Conservation (phyloP, 2,888 invertebrate genomes). For the Drosophila eohydei region DNA sequence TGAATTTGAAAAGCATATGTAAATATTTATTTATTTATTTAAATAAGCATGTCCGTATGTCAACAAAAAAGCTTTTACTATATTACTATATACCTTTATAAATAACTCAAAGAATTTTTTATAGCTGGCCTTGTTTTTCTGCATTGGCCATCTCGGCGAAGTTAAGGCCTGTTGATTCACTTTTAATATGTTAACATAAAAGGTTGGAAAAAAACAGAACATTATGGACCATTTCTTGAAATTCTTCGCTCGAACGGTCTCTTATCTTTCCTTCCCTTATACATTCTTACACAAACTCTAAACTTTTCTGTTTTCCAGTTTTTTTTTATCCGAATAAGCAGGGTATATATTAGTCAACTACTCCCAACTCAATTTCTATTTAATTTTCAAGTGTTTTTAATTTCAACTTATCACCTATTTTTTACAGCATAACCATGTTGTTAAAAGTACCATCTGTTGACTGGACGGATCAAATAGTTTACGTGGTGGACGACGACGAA, state of each 20-base stretch:
- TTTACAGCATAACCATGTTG: conserved; percentile 75
- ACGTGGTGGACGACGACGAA: conserved; percentile 82
- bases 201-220: not conserved
- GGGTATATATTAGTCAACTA: not conserved
- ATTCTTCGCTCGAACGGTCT: not conserved
- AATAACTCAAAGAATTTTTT: not conserved
- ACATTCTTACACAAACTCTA: too few species aligned
- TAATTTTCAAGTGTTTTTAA: not conserved
- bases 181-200: not conserved
- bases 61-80: too few species aligned
- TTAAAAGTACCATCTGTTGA: conserved; percentile 84
- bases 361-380: not conserved
- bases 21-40: not conserved
- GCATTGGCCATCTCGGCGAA: not conserved
- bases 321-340: not conserved
- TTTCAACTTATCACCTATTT: not conserved
- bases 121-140: conserved; percentile 3
- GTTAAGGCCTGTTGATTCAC: not conserved
- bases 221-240: not conserved
- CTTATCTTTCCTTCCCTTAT: too few species aligned
- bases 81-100: not conserved
- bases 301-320: too few species aligned
- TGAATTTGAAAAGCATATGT: not conserved
- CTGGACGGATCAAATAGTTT: conserved; percentile 83
- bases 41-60: not conserved